A percentile compares a stretch with the other conserved stretches of the same genome.
These are phyloP conservation scores for Magallana nippona DNA, from an alignment of 2,888 invertebrate genomes.

Conservation along the genomic window DNA sequence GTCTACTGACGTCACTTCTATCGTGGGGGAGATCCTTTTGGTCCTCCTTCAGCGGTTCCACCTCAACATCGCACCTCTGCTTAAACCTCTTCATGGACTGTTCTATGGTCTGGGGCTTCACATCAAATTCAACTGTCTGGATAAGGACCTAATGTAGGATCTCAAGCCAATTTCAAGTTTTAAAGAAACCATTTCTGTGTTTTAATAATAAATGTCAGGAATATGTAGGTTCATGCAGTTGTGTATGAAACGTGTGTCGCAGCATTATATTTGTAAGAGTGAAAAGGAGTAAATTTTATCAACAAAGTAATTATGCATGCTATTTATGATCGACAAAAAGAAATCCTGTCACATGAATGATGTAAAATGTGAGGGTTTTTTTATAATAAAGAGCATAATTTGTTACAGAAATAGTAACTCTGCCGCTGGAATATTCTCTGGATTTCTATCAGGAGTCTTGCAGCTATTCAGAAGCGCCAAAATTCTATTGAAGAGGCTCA, in stretches of 20 bases:
- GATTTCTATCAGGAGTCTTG: conserved; percentile 57
- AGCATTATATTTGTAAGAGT: too few species aligned
- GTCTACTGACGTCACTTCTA: conserved; percentile 58
- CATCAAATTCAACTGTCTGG: conserved; percentile 61
- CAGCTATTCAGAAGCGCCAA: conserved; percentile 61
- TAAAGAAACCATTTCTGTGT: too few species aligned
- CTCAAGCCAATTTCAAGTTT: neutral
- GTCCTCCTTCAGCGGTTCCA: conserved; percentile 62
- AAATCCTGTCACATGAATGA: too few species aligned
- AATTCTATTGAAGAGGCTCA: conserved; percentile 59
- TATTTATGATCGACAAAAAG: too few species aligned
- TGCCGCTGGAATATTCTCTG: conserved; percentile 52
- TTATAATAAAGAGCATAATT: too few species aligned
- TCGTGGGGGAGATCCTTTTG: conserved; percentile 62
- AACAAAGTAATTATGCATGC: too few species aligned
- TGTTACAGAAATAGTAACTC: conserved; percentile 37
- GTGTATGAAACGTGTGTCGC: too few species aligned
- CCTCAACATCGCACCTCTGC: conserved; percentile 59
- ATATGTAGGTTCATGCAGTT: too few species aligned
- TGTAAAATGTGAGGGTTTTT: too few species aligned
- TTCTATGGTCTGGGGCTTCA: conserved; percentile 63
- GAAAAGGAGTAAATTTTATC: too few species aligned
- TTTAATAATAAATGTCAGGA: too few species aligned
- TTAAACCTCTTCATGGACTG: conserved; percentile 60
- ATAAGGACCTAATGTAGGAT: conserved; percentile 49